phyloP scores from a whole-genome alignment of 2,888 invertebrate species.

The Leistus spinibarbis region DNA sequence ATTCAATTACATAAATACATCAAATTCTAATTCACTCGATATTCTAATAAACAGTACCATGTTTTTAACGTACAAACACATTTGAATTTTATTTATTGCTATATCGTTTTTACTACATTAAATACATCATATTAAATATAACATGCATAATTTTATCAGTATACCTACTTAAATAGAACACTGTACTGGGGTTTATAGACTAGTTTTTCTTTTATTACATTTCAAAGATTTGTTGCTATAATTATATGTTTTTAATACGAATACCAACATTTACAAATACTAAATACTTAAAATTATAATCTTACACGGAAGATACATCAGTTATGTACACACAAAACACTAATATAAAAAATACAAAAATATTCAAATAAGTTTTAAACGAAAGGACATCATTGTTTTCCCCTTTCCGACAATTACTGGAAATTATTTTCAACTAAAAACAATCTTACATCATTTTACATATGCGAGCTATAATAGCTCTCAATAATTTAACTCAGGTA shows the following conservation, averaged over 20 bases:
- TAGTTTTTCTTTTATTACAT: constrained; percentile 23
- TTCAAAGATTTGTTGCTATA: constrained; percentile 8
- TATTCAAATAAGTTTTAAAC: not conserved
- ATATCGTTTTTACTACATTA: too few species aligned
- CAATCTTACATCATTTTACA: not conserved
- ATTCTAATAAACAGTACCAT: too few species aligned
- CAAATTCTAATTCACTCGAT: too few species aligned
- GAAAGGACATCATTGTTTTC: not conserved
- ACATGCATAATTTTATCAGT: not conserved
- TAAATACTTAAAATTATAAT: not conserved
- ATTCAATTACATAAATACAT: too few species aligned
- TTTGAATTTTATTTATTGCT: too few species aligned
- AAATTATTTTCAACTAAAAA: not conserved
- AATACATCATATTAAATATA: too few species aligned
- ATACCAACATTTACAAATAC: constrained; percentile 10
- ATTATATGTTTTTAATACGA: not conserved
- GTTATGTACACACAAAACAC: not conserved
- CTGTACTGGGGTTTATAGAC: constrained; percentile 31
- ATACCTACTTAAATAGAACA: constrained; percentile 20
- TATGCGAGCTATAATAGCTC: not conserved
- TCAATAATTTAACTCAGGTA: not conserved
- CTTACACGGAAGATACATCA: not conserved
- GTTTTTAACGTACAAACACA: not conserved
- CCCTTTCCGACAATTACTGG: not conserved
- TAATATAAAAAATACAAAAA: not conserved